Base-by-base conservation (phyloP, 2,797 vertebrate species). In the Platalea minor region DNA sequence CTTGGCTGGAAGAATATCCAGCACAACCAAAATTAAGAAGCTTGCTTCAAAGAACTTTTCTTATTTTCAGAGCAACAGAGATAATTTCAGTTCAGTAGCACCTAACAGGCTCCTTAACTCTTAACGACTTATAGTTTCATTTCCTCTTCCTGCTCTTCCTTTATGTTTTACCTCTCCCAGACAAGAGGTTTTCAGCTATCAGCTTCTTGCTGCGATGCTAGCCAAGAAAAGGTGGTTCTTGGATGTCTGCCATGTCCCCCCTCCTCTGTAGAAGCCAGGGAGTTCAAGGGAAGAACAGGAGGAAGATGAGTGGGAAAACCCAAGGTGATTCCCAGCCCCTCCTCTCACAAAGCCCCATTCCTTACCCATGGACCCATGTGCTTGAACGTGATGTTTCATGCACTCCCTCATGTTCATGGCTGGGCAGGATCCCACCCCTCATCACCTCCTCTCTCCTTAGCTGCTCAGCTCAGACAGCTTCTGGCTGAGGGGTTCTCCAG, bases 331-430 rank as follows among this genome's bases (percentile, higher is more conserved):
- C 46, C 59, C 53, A 33, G 28, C 5, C 26, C 6, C 14, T 75
- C 41, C 35, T 68, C 26, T 75, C 33, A n/a, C 13, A n/a, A 70
- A 75, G 15, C 16, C 10, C 17, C 2, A 0, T 41, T 63, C 67
- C 33, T 85, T 72, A 37, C 20, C 46, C 18, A 0, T 1, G 17
- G 29, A 51, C 20, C 9, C 0, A 0, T 1, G 1, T 11, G 4
- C n/a, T n/a, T 39, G 9, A 70, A 43, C 0, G 1, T 1, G 2
- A 2, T 20, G 8, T n/a, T 85, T 88, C 57, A 35, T 0, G 0
- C 1, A 1, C 12, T 51, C 5, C 24, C 12, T 51, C 20, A 3
- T 5, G 17, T 17, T 39, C 12, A 2, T 4, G 33, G 45, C 9
- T 0, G 1, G n/a, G 26, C 25, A 75, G 7, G 18, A 57, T 75